A percentile compares a stretch with the other conserved stretches of the same genome.
phyloP scores from a whole-genome alignment of 2,113 vertebrate genomes.

The Chelonoidis abingdonii region DNA sequence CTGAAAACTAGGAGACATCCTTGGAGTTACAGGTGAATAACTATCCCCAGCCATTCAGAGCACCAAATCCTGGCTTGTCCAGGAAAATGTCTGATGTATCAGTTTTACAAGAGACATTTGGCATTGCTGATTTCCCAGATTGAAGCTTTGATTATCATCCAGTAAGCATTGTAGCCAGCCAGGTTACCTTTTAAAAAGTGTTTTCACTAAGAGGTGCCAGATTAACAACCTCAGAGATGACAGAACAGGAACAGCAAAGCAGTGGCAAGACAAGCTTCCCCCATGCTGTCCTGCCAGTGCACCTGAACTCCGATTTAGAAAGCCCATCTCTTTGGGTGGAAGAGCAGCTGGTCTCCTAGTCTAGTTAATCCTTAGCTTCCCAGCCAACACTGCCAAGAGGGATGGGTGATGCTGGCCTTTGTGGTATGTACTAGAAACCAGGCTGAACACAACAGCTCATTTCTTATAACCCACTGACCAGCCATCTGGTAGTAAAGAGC shows the following conservation, averaged over 20 bases:
- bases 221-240: constrained; percentile 47
- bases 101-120: not conserved
- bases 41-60: not conserved
- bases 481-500: not conserved
- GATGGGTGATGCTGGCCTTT: not conserved
- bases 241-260: not conserved
- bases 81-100: not conserved
- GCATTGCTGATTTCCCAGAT: constrained; percentile 16
- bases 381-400: not conserved
- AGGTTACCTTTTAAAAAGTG: not conserved
- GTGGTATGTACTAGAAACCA: not conserved
- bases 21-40: constrained; percentile 1
- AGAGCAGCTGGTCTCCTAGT: not conserved
- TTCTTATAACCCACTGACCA: not conserved
- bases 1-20: not conserved
- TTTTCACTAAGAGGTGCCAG: constrained; percentile 11
- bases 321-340: fast-evolving
- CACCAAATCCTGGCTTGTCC: not conserved
- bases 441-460: fast-evolving
- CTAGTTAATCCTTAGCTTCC: not conserved
- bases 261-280: not conserved
- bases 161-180: not conserved
- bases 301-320: not conserved
- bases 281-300: not conserved
- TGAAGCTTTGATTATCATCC: constrained; percentile 16